Base-by-base conservation (phyloP, 1,140 invertebrate species). In the Dryas iulia region DNA sequence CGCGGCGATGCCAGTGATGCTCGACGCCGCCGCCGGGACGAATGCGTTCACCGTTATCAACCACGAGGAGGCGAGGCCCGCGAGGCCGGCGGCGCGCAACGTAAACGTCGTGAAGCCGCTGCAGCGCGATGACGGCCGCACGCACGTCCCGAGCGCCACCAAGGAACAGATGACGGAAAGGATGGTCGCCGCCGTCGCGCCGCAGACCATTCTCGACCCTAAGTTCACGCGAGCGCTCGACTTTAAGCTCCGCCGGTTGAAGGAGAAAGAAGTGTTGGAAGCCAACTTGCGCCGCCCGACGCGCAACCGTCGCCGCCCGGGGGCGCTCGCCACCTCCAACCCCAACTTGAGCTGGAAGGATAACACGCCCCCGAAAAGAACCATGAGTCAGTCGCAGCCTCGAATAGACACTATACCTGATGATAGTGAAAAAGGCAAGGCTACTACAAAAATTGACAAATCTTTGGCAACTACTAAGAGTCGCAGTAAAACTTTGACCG, bases 161-260 rank as follows among this genome's bases (percentile, higher is more conserved):
- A 59, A 33, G 10, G 66, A 69, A 2, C 71, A 65, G 71, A 14
- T 59, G 68, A 65, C 61, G 28, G 71, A 69, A 11, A 68, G 33
- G 18, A 68, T 64, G 59, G 72, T 71, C 76, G 76, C 76, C 74
- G 75, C 74, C 70, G 74, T 64, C 74, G 67, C 76, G 26, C 73
- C 79, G 21, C 73, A 81, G 64, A 82, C 83, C n/a, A 86, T 90
- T 25, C 78, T 91, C 39, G 87, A 92, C 69, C 85, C 87, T 25
- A 93, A 94, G 60, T 95, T 95, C 83, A 94, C 94, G 24, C 93
- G 94, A 69, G 93, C 93, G 6, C 86, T 95, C 21, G 94, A 95
- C 73, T 93, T 94, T 1, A 95, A 95, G 78, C 82, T 96, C 14
- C 90, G 93, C 14, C 93, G 93, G 24, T 88, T 95, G 10, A 93